Evolutionary conservation across 2,888 invertebrate species (phyloP).

Genomic region (Andricus quercusramuli): DNA sequence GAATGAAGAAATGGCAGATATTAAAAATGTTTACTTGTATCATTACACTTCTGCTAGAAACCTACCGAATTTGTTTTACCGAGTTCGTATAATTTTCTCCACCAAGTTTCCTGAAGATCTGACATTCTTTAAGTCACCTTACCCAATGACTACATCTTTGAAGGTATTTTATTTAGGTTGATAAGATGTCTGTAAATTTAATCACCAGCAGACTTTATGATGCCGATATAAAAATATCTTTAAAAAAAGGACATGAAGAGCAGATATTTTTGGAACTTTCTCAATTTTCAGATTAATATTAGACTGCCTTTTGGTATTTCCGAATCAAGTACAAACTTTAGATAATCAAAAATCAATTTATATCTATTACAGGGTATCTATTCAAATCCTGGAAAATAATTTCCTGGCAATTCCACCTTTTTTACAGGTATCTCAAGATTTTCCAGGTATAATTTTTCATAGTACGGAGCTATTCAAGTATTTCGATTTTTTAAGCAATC

Average conservation of each 20-base stretch:
- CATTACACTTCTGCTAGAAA: constrained; percentile 3
- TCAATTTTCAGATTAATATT: background rate
- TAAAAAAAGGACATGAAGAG: background rate
- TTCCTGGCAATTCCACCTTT: too few species aligned
- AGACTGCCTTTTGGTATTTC: background rate
- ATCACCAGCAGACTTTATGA: background rate
- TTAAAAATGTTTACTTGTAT: background rate
- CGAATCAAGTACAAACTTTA: background rate
- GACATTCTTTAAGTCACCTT: constrained; percentile 64
- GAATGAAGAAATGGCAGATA: background rate
- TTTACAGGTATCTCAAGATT: too few species aligned
- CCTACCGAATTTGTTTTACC: constrained; percentile 34
- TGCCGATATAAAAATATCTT: background rate
- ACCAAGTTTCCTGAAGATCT: constrained; percentile 40
- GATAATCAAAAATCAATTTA: background rate
- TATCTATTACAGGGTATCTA: too few species aligned
- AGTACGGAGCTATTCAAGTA: too few species aligned
- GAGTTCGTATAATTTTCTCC: constrained; percentile 33
- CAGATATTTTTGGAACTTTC: background rate
- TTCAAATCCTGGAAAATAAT: too few species aligned
- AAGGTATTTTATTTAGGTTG: constrained; percentile 49
- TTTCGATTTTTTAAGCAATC: too few species aligned
- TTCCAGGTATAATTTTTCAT: too few species aligned
- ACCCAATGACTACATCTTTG: constrained; percentile 66
- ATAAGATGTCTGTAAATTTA: constrained; percentile 51